Percentiles rank a stretch among this genome's conserved stretches.
phyloP scores from a whole-genome alignment of 2,113 vertebrate species.

The Struthidea cinerea region DNA sequence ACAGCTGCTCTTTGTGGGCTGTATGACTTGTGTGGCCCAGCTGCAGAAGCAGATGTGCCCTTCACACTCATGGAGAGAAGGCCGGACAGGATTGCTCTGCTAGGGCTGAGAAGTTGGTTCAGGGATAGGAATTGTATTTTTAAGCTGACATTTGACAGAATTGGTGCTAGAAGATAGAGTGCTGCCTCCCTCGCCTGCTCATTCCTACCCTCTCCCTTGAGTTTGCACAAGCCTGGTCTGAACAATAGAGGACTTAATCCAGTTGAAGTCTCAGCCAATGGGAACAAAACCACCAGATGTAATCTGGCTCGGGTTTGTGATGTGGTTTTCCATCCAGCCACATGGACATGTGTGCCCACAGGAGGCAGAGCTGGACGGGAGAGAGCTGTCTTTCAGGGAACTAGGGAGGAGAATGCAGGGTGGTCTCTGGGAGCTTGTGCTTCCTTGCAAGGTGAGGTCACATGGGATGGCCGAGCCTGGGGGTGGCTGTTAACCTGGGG shows the following conservation, averaged over 20 bases:
- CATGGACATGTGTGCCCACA: rapidly evolving
- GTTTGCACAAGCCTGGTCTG: not conserved
- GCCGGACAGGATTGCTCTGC: not conserved
- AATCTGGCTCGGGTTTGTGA: rapidly evolving
- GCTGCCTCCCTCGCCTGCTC: not conserved
- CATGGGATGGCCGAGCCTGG: rapidly evolving
- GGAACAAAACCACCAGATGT: not conserved
- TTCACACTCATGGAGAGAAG: not conserved
- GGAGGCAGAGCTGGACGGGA: not conserved
- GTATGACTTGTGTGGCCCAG: not conserved
- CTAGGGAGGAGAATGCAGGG: not conserved
- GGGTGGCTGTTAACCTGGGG: not conserved
- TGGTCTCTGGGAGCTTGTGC: not conserved
- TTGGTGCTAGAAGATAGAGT: not conserved
- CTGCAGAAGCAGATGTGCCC: not conserved
- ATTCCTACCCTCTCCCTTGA: not conserved
- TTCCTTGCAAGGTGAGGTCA: not conserved
- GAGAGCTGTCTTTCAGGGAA: not conserved
- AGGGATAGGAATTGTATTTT: not conserved
- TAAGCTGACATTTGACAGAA: not conserved
- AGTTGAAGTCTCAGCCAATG: not conserved
- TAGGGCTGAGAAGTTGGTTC: not conserved
- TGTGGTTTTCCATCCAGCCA: not conserved
- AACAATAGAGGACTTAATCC: not conserved
- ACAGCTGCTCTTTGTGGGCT: not conserved